Percentiles rank a stretch among this genome's conserved stretches.
Evolutionary conservation across 1,140 invertebrate genomes (phyloP).

Genomic region (Drosophila prosaltans): DNA sequence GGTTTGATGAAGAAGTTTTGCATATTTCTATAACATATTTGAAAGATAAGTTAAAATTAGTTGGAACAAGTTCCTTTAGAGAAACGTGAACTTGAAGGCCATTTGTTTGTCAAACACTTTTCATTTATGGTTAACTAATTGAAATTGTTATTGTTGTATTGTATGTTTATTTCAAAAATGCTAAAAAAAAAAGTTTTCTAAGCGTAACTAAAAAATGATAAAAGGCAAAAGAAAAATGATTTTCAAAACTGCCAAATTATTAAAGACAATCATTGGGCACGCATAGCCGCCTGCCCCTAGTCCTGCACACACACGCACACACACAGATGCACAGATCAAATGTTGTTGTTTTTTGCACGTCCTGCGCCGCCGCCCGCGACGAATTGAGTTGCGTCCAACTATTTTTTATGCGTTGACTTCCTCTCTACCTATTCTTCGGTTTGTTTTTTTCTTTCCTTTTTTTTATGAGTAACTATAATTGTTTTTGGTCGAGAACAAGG

Average conservation of each 20-base stretch:
- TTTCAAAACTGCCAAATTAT: slow-evolving; percentile 27
- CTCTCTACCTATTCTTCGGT: slow-evolving; percentile 25
- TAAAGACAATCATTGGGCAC: slow-evolving; percentile 52
- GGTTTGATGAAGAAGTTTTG: too few relatives aligned
- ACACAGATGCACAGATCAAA: slow-evolving; percentile 17
- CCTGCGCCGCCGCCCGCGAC: slow-evolving; percentile 60
- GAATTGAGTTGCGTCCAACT: slow-evolving; percentile 46
- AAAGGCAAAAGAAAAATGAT: neutral
- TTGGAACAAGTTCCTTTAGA: too few relatives aligned
- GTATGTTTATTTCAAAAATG: too few relatives aligned
- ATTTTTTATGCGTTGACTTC: slow-evolving; percentile 58
- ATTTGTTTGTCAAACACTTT: too few relatives aligned
- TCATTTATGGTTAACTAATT: too few relatives aligned
- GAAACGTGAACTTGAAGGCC: too few relatives aligned
- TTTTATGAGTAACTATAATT: slow-evolving; percentile 58
- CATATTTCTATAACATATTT: too few relatives aligned
- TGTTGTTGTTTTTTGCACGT: slow-evolving; percentile 76
- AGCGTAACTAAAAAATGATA: too few relatives aligned
- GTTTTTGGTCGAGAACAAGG: slow-evolving; percentile 37
- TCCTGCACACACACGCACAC: slow-evolving; percentile 15
- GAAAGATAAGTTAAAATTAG: too few relatives aligned
- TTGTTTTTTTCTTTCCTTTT: neutral
- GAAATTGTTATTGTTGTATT: too few relatives aligned
- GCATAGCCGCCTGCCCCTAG: slow-evolving; percentile 38
- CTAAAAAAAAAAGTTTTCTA: too few relatives aligned